Percentiles rank a stretch among this genome's conserved stretches.
Evolutionary conservation across 2,797 vertebrate genomes (phyloP).

Genomic region (Chaetophractus vellerosus): DNA sequence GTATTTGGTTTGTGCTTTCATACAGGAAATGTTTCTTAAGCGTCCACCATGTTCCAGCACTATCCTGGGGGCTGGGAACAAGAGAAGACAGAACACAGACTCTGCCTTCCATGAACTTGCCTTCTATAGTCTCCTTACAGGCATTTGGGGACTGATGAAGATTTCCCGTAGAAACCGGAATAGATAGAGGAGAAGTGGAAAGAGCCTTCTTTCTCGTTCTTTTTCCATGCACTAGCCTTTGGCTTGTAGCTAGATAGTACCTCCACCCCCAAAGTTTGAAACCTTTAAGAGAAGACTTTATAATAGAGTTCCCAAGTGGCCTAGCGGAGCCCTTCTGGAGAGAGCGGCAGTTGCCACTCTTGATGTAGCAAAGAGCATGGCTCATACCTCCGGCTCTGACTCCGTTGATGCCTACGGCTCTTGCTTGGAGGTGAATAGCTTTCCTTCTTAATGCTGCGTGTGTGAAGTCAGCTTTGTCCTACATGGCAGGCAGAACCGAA

Average conservation of each 20-base stretch:
- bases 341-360: not conserved
- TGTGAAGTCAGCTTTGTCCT: not conserved
- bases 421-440: not conserved
- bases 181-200: not conserved
- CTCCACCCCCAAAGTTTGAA: not conserved
- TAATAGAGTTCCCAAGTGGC: not conserved
- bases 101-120: not conserved
- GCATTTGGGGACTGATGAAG: not conserved
- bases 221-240: not conserved
- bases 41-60: not conserved
- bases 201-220: conserved; percentile 7
- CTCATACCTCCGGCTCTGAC: not conserved
- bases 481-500: not conserved
- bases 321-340: not conserved
- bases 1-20: not conserved
- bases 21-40: not conserved
- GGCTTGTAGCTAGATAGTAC: not conserved
- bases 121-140: not conserved
- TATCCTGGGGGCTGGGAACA: not conserved
- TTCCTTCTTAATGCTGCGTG: not conserved
- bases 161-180: not conserved
- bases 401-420: not conserved
- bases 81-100: too few species aligned
- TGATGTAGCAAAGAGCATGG: not conserved
- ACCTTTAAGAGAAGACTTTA: not conserved